Evolutionary conservation across 2,888 invertebrate species (phyloP).

Genomic region (Alitta virens): DNA sequence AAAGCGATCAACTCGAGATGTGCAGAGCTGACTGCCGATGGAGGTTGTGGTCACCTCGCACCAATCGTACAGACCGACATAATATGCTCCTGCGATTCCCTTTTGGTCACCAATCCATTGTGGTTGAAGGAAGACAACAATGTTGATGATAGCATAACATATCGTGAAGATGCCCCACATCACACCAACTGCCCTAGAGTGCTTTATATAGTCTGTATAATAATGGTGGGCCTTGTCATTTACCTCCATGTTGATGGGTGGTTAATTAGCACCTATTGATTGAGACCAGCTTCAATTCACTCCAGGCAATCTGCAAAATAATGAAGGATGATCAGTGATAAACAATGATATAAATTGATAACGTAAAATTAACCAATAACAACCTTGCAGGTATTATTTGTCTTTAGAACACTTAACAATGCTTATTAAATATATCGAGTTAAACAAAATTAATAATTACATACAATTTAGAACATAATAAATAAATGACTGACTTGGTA

Average conservation of each 20-base stretch:
- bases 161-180: slow-evolving; percentile 97
- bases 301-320: too few relatives aligned
- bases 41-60: slow-evolving; percentile 65
- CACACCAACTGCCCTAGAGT: slow-evolving; percentile 79
- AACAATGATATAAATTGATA: too few relatives aligned
- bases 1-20: slow-evolving; percentile 71
- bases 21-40: slow-evolving; percentile 66
- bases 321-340: too few relatives aligned
- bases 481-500: too few relatives aligned
- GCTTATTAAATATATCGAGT: too few relatives aligned
- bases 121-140: slow-evolving; percentile 92
- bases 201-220: slow-evolving; percentile 53
- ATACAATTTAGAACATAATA: too few relatives aligned
- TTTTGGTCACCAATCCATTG: slow-evolving; percentile 59
- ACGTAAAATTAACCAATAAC: too few relatives aligned
- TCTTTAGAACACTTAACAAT: too few relatives aligned
- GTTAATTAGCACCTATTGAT: not conserved
- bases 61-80: slow-evolving; percentile 88
- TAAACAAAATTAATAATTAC: too few relatives aligned
- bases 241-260: slow-evolving; percentile 7
- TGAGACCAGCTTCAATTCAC: not conserved
- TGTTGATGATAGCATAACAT: slow-evolving; percentile 92
- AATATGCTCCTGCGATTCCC: slow-evolving; percentile 77
- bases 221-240: slow-evolving; percentile 6
- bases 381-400: too few relatives aligned